A percentile compares a stretch with the other conserved stretches of the same genome.
These are phyloP conservation scores for Himalopsyche tibetana DNA, from an alignment of 2,888 invertebrate genomes.

Conservation along the genomic window DNA sequence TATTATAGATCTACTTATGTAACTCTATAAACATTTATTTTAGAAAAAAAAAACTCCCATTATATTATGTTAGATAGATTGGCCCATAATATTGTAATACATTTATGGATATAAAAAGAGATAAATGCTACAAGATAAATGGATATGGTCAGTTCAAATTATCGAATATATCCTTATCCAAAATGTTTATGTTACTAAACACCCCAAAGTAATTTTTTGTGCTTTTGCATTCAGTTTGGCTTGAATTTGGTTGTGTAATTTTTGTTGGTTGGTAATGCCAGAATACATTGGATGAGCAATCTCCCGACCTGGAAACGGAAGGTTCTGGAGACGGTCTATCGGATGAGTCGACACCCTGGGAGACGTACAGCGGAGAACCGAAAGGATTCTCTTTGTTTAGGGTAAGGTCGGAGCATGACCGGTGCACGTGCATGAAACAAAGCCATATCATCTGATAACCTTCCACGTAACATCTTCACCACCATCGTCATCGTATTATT, in stretches of 20 bases:
- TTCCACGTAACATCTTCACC: conserved; percentile 24
- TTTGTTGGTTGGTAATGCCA: conserved; percentile 45
- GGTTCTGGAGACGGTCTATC: conserved; percentile 67
- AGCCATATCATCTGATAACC: conserved; percentile 41
- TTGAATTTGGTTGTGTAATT: conserved; percentile 55
- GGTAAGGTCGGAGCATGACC: conserved; percentile 66
- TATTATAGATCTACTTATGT: too few species aligned
- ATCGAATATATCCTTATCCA: too few species aligned
- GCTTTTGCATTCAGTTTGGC: conserved; percentile 44
- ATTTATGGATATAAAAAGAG: too few species aligned
- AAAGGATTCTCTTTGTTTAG: conserved; percentile 68
- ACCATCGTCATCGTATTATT: conserved; percentile 23
- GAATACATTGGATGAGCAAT: conserved; percentile 64
- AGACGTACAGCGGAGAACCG: conserved; percentile 69
- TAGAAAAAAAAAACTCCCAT: too few species aligned
- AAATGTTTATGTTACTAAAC: background rate
- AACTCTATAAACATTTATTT: too few species aligned
- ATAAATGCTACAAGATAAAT: too few species aligned
- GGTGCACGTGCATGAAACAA: conserved; percentile 48
- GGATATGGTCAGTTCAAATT: too few species aligned
- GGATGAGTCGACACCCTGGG: conserved; percentile 66
- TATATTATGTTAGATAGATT: too few species aligned
- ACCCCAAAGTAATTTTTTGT: background rate
- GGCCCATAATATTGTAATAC: too few species aligned
- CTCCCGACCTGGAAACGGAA: conserved; percentile 65